Conservation (phyloP, 2,113 vertebrate genomes). For the Turdus rufiventris region DNA sequence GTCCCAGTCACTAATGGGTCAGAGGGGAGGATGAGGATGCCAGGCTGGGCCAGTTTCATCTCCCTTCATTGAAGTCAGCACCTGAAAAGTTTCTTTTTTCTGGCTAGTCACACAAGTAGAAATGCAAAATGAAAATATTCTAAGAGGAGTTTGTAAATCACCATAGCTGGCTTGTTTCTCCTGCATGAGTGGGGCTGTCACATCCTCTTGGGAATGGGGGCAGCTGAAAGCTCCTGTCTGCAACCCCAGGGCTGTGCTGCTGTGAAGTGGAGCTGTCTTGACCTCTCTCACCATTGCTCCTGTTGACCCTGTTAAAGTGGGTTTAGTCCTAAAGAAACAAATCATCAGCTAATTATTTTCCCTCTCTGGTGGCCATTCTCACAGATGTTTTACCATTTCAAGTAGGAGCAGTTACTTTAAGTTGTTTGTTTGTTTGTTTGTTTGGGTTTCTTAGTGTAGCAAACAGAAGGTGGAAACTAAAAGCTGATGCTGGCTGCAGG, state of each 20-base stretch:
- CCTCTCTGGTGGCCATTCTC: not conserved
- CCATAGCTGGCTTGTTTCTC: not conserved
- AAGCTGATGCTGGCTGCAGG: not conserved
- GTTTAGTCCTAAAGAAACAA: not conserved
- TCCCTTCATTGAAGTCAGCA: not conserved
- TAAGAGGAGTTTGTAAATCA: not conserved
- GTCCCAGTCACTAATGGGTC: fast-evolving
- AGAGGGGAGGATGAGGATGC: not conserved
- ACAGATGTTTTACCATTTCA: not conserved
- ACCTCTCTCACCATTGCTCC: not conserved
- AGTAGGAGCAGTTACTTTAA: not conserved
- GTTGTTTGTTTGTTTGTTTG: not conserved
- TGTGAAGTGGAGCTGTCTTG: not conserved
- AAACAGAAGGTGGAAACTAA: not conserved
- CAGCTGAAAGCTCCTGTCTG: not conserved
- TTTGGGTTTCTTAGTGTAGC: not conserved
- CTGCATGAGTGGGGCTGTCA: not conserved
- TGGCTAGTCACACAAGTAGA: not conserved
- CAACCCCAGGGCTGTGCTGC: fast-evolving
- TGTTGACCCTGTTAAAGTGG: not conserved
- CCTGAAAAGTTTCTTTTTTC: not conserved
- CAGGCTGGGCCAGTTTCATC: not conserved
- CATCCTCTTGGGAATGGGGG: not conserved
- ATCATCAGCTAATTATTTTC: not conserved
- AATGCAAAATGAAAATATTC: not conserved